Evolutionary conservation across 2,888 invertebrate species (phyloP).

Genomic region (Sipha maydis): DNA sequence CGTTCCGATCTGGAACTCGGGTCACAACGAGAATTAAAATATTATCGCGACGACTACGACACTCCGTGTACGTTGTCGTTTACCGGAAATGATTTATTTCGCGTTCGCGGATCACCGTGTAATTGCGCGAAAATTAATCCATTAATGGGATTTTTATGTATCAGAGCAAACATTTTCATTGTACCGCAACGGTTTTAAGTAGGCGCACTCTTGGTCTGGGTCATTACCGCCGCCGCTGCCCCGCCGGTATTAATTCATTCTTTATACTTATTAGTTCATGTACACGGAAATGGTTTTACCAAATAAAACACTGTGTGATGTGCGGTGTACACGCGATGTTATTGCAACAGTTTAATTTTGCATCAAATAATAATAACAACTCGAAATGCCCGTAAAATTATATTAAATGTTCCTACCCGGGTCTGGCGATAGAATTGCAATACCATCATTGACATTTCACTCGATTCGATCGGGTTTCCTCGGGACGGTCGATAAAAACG

Average conservation of each 20-base stretch:
- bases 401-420: no score
- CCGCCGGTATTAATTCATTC: background rate
- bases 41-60: no score
- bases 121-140: background rate
- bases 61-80: background rate
- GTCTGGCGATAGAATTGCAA: background rate
- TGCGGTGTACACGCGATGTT: background rate
- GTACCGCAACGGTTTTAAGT: background rate
- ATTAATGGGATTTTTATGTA: constrained; percentile 28
- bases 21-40: no score
- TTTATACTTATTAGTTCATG: constrained; percentile 11
- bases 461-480: background rate
- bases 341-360: background rate
- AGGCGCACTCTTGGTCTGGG: background rate
- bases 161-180: constrained; percentile 6
- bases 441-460: background rate
- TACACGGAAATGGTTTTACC: constrained; percentile 39
- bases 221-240: background rate
- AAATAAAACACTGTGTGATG: background rate
- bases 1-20: no score
- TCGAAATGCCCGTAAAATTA: background rate
- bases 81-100: background rate
- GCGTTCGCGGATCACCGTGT: background rate
- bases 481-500: no score
- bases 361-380: background rate